These are phyloP conservation scores for Phortica okadai DNA, from an alignment of 2,888 invertebrate genomes.

Conservation along the genomic window DNA sequence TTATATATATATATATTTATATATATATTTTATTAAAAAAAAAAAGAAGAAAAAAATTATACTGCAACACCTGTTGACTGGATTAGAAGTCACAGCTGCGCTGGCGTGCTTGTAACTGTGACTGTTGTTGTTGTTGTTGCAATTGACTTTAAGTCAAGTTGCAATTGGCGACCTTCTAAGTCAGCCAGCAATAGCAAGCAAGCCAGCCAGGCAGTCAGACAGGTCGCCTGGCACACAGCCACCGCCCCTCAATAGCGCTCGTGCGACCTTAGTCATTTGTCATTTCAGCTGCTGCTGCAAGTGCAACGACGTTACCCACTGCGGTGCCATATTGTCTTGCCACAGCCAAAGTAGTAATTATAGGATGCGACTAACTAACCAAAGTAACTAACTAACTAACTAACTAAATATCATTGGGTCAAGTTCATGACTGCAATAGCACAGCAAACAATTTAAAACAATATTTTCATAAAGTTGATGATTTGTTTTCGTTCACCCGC, in stretches of 20 bases:
- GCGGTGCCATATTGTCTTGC: constrained; percentile 22
- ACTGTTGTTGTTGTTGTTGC: background rate
- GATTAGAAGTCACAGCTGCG: constrained; percentile 52
- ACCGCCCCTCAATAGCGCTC: constrained; percentile 59
- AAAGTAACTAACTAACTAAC: constrained; percentile 26
- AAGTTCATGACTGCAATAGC: constrained; percentile 60
- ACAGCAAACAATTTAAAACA: constrained; percentile 55
- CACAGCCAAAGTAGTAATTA: constrained; percentile 17
- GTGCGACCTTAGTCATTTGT: constrained; percentile 68
- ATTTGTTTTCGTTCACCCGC: constrained; percentile 39
- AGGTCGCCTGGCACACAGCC: constrained; percentile 62
- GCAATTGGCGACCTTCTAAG: constrained; percentile 9
- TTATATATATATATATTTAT: constrained; percentile 41
- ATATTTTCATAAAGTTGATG: constrained; percentile 61
- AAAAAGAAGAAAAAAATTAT: background rate
- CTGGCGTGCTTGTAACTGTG: constrained; percentile 24
- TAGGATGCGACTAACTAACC: constrained; percentile 7
- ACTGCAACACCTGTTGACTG: constrained; percentile 65
- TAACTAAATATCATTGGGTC: constrained; percentile 70
- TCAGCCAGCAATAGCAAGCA: constrained; percentile 27
- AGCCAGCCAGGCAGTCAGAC: constrained; percentile 55
- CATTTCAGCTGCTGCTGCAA: constrained; percentile 50
- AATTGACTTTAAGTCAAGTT: constrained; percentile 20
- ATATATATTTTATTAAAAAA: no score
- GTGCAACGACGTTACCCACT: constrained; percentile 33